Base-by-base conservation (phyloP, 1,140 invertebrate genomes). In the Protaetia brevitarsis region DNA sequence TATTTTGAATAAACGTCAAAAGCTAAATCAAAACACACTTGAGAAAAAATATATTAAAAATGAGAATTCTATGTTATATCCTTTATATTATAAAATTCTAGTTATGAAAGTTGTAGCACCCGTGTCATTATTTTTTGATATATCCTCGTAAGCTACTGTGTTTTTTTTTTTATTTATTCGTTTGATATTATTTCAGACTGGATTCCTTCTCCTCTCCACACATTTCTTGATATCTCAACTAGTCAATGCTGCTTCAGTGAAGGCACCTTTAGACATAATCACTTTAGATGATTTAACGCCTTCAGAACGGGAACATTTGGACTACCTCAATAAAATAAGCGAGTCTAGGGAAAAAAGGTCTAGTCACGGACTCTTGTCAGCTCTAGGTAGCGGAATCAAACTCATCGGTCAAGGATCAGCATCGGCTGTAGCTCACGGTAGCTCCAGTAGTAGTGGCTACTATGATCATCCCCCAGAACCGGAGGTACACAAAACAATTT, bases 361-460 rank as follows among this genome's bases (percentile, higher is more conserved):
- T 16, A 63, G 62, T 16, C 66, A 72, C 8, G 66, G 64, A 41
- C 74, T 83, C 11, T 71, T 77, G 11, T 75, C 77, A 57, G 65
- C 83, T 5, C 78, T 83, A 11, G 79, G 80, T 0, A 78, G 82
- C 13, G 83, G 83, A 0, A 70, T 88, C 23, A 79, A 84, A 66
- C 82, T 80, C 34, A 66, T 85, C 5, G 82, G 81, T 0, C 81
- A 82, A 67, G 81, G 82, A 5, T 84, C 83, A 1, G 81, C 82
- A 3, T 78, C 79, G 8, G 83, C 82, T 8, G 79, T 81, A 0
- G 80, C 82, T 2, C 80, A 85, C 64, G 74, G 86, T 63, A 82
- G 83, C 28, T 81, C 81, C 0, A 83, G 82, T 10, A 83, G 83
- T 68, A 86, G 84, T 64, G 77, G 78, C 62, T 80, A 81, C 61